Conservation (phyloP, 2,113 vertebrate species). For the Caranx ignobilis region DNA sequence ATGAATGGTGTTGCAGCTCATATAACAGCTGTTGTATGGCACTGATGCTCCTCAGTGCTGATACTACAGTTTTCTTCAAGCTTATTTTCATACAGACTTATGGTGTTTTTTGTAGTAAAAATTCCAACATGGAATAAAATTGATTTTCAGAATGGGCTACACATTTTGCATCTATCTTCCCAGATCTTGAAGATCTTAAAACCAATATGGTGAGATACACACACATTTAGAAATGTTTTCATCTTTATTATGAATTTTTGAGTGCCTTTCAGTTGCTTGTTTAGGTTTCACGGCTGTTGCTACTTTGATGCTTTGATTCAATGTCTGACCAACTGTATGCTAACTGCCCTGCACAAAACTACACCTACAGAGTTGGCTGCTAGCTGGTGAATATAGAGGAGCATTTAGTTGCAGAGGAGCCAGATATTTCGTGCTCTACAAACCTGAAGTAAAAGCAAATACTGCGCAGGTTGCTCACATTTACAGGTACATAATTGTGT, state of each 20-base stretch:
- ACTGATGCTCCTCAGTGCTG: conserved; percentile 14
- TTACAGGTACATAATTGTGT: background rate
- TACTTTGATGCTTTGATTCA: background rate
- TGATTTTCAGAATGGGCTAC: conserved; percentile 19
- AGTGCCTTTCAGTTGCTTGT: background rate
- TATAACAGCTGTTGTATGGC: background rate
- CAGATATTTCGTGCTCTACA: background rate
- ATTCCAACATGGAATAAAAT: conserved; percentile 34
- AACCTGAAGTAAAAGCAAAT: background rate
- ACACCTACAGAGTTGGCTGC: too few species aligned
- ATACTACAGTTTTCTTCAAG: conserved; percentile 28
- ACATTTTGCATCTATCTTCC: conserved; percentile 3
- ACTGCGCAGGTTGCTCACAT: too few species aligned
- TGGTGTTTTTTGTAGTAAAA: conserved; percentile 52
- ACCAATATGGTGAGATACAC: background rate
- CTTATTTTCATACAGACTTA: conserved; percentile 42
- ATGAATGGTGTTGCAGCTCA: conserved; percentile 27
- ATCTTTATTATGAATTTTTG: background rate
- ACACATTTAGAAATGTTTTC: background rate
- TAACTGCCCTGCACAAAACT: background rate
- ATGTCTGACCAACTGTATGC: background rate
- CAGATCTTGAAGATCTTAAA: conserved; percentile 7
- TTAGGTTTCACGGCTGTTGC: too few species aligned
- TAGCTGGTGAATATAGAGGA: background rate
- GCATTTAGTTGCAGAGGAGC: background rate